phyloP scores from a whole-genome alignment of 2,797 vertebrate species.

The Cottoperca gobio region DNA sequence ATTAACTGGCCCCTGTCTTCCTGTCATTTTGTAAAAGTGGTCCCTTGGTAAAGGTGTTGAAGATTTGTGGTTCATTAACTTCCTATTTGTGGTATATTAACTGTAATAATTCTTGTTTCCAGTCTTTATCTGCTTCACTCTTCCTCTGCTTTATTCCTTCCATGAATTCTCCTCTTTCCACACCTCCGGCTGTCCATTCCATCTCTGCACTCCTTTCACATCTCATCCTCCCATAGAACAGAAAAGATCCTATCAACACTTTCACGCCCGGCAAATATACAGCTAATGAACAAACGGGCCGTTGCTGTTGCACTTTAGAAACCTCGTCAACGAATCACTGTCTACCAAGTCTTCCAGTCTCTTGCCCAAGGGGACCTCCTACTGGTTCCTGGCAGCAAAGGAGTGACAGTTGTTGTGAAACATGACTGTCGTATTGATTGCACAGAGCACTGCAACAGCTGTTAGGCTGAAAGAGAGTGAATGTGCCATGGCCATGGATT shows the following conservation, averaged over 20 bases:
- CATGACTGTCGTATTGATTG: slow-evolving; percentile 77
- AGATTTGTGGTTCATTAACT: slow-evolving; percentile 16
- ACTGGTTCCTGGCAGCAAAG: slow-evolving; percentile 68
- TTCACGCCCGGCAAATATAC: slow-evolving; percentile 1
- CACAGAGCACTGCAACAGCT: slow-evolving; percentile 69
- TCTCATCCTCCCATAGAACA: slow-evolving; percentile 3
- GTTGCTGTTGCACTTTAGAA: slow-evolving; percentile 39
- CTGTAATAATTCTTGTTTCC: slow-evolving; percentile 9
- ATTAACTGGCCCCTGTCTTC: no score
- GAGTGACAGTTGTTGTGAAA: slow-evolving; percentile 76
- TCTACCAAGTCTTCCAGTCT: slow-evolving; percentile 48
- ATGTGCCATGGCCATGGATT: slow-evolving; percentile 48
- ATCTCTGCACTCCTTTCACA: slow-evolving; percentile 10
- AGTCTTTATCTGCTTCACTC: neutral
- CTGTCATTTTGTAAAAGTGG: no score
- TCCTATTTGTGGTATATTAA: slow-evolving; percentile 16
- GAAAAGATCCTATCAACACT: slow-evolving; percentile 28
- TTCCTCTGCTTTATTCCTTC: neutral
- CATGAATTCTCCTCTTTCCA: slow-evolving; percentile 3
- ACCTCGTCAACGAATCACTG: slow-evolving; percentile 46
- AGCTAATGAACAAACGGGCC: slow-evolving; percentile 43
- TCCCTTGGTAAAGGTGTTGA: neutral
- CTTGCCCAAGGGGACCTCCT: slow-evolving; percentile 66
- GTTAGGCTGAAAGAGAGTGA: slow-evolving; percentile 66
- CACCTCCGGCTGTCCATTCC: neutral